These are phyloP conservation scores for Camponotus vicinus DNA, from an alignment of 1,140 invertebrate genomes.

Conservation along the genomic window DNA sequence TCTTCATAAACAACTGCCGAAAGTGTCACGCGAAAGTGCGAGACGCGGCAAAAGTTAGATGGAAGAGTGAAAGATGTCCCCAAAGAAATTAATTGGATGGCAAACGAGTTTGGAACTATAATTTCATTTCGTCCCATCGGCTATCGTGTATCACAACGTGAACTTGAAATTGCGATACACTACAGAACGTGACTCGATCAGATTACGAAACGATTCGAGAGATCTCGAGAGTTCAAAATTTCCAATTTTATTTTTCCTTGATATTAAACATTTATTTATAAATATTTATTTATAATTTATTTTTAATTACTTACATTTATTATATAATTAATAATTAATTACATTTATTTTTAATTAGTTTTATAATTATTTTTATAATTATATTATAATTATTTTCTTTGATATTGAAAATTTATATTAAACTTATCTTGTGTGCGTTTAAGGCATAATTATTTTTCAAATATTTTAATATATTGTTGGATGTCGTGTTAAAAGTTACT, in stretches of 20 bases:
- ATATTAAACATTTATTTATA: neutral
- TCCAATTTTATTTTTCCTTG: neutral
- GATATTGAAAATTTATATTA: neutral
- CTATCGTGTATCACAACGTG: neutral
- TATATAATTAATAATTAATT: no score
- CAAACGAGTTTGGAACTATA: constrained; percentile 24
- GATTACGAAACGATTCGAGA: no score
- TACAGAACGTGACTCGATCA: neutral
- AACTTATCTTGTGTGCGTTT: neutral
- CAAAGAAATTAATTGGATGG: constrained; percentile 24
- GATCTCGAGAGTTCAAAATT: neutral
- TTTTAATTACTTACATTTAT: no score
- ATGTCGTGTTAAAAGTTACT: neutral
- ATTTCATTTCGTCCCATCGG: constrained; percentile 11
- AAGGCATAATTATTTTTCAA: neutral
- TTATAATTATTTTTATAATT: no score
- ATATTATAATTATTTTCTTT: neutral
- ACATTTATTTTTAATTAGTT: no score
- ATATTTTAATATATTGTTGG: neutral
- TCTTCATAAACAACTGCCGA: neutral
- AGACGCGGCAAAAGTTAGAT: constrained; percentile 13
- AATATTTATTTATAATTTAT: neutral
- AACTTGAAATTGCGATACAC: constrained; percentile 12
- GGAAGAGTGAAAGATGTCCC: constrained; percentile 8
- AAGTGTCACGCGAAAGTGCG: neutral